Evolutionary conservation across 2,888 invertebrate genomes (phyloP).

Genomic region (Drosophila rellima): DNA sequence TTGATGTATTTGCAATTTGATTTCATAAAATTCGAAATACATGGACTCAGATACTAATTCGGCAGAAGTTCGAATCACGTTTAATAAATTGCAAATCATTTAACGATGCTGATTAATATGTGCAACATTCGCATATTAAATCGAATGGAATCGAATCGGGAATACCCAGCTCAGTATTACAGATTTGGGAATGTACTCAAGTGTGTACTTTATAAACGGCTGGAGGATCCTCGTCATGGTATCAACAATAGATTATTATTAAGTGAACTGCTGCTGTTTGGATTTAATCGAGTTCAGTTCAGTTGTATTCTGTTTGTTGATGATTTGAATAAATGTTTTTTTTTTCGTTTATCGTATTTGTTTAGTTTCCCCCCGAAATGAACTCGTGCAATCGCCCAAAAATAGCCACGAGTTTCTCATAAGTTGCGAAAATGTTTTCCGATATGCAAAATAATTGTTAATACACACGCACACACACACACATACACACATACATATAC

Average conservation of each 20-base stretch:
- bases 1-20: background rate
- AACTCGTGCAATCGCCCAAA: constrained; percentile 71
- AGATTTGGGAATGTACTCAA: constrained; percentile 10
- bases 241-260: constrained; percentile 71
- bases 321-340: constrained; percentile 24
- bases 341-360: constrained; percentile 30
- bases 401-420: constrained; percentile 57
- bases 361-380: constrained; percentile 35
- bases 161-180: constrained; percentile 26
- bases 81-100: constrained; percentile 62
- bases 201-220: background rate
- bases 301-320: constrained; percentile 30
- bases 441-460: constrained; percentile 36
- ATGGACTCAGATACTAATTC: constrained; percentile 13
- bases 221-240: constrained; percentile 57
- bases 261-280: constrained; percentile 52
- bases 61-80: constrained; percentile 17
- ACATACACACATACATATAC: background rate
- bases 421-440: constrained; percentile 22
- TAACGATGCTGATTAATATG: constrained; percentile 42
- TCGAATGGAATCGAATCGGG: constrained; percentile 11
- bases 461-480: constrained; percentile 1
- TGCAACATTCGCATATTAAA: background rate
- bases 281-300: constrained; percentile 27
- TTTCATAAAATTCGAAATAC: constrained; percentile 4